Evolutionary conservation across 2,888 invertebrate species (phyloP).

Genomic region (Odontocerum albicorne): DNA sequence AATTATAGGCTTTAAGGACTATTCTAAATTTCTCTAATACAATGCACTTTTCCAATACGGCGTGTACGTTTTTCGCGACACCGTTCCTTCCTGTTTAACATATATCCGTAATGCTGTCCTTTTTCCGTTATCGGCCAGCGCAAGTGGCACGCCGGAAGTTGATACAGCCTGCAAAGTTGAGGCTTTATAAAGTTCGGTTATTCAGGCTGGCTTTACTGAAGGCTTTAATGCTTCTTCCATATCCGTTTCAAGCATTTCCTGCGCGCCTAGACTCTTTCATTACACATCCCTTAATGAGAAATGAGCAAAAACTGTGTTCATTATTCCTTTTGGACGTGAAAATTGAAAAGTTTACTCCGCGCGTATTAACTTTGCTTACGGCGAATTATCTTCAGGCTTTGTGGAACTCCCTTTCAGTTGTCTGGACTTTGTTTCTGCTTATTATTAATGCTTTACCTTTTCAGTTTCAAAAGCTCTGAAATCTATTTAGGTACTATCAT

Average conservation of each 20-base stretch:
- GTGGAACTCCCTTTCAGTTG: no score
- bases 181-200: slow-evolving; percentile 33
- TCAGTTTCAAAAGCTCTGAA: no score
- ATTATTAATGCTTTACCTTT: no score
- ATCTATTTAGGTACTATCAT: no score
- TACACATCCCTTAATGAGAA: slow-evolving; percentile 22
- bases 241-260: slow-evolving; percentile 29
- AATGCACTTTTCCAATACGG: slow-evolving; percentile 15
- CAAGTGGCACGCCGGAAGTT: slow-evolving; percentile 31
- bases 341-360: slow-evolving; percentile 1
- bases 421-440: no score
- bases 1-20: no score
- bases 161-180: slow-evolving; percentile 28
- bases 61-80: slow-evolving; percentile 22
- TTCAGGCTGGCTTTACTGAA: slow-evolving; percentile 16
- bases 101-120: slow-evolving; percentile 28
- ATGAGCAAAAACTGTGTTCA: slow-evolving; percentile 30
- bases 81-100: slow-evolving; percentile 28
- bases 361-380: no score
- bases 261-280: slow-evolving; percentile 11
- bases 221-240: slow-evolving; percentile 30
- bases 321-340: slow-evolving; percentile 13
- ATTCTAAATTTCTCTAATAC: no score
- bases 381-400: no score
- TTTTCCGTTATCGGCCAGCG: slow-evolving; percentile 27